These are phyloP conservation scores for Daktulosphaira vitifoliae DNA, from an alignment of 1,140 invertebrate species.

Conservation along the genomic window DNA sequence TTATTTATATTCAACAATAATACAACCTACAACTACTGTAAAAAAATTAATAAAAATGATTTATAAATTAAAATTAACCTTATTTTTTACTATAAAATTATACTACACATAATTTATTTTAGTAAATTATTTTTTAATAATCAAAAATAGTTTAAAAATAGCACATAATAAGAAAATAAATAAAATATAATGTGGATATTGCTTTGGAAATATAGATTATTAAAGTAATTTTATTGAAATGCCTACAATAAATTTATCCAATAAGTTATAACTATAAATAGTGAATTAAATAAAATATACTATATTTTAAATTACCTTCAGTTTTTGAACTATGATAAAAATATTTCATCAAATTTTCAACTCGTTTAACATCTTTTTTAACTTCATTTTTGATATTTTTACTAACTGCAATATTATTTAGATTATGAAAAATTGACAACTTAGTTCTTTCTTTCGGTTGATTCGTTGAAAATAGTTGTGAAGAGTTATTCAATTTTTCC, in stretches of 20 bases:
- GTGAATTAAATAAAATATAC: background rate
- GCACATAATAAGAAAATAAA: no score
- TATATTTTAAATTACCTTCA: constrained; percentile 12
- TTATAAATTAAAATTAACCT: no score
- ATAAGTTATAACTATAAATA: background rate
- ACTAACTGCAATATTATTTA: background rate
- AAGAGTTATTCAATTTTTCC: background rate
- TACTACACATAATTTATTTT: no score
- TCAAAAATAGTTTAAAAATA: no score
- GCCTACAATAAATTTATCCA: background rate
- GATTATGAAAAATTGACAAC: constrained; percentile 13
- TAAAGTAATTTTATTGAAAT: no score
- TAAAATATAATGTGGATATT: no score
- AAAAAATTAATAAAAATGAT: no score
- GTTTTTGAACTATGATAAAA: background rate
- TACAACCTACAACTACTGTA: no score
- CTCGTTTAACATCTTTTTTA: constrained; percentile 3
- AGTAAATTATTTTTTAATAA: no score
- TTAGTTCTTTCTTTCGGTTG: constrained; percentile 9
- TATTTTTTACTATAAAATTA: no score
- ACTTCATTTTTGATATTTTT: constrained; percentile 7
- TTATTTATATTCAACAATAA: no score
- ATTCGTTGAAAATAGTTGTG: background rate
- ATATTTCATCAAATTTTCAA: constrained; percentile 11
- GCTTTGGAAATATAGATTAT: no score